phyloP scores from a whole-genome alignment of 1,140 invertebrate species.

The Ceratina japonica region DNA sequence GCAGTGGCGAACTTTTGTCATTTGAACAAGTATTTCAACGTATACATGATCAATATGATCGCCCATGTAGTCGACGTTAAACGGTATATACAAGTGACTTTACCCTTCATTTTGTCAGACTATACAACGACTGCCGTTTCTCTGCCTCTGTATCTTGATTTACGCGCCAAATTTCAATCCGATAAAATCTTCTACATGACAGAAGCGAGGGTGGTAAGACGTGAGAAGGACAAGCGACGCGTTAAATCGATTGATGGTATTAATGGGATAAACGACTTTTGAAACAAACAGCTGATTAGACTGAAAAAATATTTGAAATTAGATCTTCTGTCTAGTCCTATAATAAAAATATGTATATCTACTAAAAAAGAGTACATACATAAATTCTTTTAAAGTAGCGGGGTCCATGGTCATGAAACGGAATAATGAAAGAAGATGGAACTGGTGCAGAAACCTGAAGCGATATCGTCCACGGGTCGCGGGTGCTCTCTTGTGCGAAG shows the following conservation, averaged over 20 bases:
- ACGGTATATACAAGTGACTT: slow-evolving; percentile 15
- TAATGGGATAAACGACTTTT: not conserved
- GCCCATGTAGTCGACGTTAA: slow-evolving; percentile 45
- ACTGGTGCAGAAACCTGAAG: not conserved
- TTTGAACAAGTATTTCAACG: slow-evolving; percentile 36
- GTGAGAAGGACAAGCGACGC: slow-evolving; percentile 18
- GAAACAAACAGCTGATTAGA: not conserved
- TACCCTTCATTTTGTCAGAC: slow-evolving; percentile 40
- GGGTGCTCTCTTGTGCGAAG: slow-evolving; percentile 46
- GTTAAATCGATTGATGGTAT: slow-evolving; percentile 31
- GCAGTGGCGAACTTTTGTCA: slow-evolving; percentile 20
- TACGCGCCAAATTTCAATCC: slow-evolving; percentile 47
- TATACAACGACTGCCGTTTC: slow-evolving; percentile 49
- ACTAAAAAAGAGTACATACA: too few species aligned
- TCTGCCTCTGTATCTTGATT: slow-evolving; percentile 55
- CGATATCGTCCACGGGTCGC: slow-evolving; percentile 3
- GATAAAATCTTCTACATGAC: slow-evolving; percentile 51
- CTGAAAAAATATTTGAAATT: not conserved
- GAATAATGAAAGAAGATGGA: slow-evolving; percentile 4
- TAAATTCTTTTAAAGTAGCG: not conserved
- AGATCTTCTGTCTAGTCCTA: too few species aligned
- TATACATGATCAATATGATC: not conserved
- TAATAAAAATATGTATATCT: too few species aligned
- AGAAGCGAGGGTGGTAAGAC: slow-evolving; percentile 12
- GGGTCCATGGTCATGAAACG: not conserved